Evolutionary conservation across 2,113 vertebrate species (phyloP), one percentile per base, ranked within the genome.

Genomic region (Cololabis saira): DNA sequence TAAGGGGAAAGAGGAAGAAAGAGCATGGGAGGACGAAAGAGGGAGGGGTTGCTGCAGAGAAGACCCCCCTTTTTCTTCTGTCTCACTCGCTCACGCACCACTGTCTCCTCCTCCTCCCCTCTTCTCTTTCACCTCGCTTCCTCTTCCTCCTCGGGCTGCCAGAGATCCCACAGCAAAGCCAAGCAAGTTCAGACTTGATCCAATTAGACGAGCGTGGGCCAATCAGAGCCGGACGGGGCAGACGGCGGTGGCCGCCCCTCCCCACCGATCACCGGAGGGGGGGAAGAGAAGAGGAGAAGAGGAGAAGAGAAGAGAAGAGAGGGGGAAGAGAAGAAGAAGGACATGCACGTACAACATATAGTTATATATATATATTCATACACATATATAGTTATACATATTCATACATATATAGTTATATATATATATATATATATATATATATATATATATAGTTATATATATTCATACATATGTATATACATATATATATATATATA

Each of bases 141-240:
- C 74, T 76, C 50, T 64, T 45, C 75, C 27, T 84, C 77, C 78
- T 81, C 81, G 55, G 87, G 80, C 93, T 87, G 91, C 90, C 93
- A 85, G 91, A 90, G 92, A 94, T 95, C 94, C 90, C 90, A 83
- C 93, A 91, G 94, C 93, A 91, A n/a, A 93, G 94, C 91, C 81
- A 85, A 95, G 94, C 92, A 95, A 97, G 94, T 97, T 96, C 94
- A 93, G 93, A 93, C 94, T 95, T 98, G 94, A 98, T 98, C 95
- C 94, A 98, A 98, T 98, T 98, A 99, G 84, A 85, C 53, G 85
- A 92, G 93, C 86, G 91, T 94, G 93, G 94, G 95, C 94, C 90
- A 96, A 97, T 95, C 92, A 93, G 92, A 93, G 89, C 67, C 89
- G 80, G n/a, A n/a, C n/a, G n/a, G n/a, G 86, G 90, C 91, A 88